Conservation (phyloP, 2,113 vertebrate genomes). For the Larimichthys polyactis region DNA sequence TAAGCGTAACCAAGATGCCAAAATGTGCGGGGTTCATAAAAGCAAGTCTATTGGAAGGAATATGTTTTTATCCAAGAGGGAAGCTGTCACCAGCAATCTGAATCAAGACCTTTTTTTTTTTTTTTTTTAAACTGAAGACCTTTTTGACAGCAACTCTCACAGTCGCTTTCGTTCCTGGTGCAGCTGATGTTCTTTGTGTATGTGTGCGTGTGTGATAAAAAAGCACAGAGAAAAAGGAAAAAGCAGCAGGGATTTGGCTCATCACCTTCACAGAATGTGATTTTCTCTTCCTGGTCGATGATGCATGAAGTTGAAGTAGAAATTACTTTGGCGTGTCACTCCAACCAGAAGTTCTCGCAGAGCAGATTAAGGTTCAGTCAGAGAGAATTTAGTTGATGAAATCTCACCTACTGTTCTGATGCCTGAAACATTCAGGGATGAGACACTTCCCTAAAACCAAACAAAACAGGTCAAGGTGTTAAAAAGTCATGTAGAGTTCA, state of each 20-base stretch:
- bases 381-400: constrained; percentile 22
- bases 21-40: constrained; percentile 31
- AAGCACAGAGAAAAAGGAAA: neutral
- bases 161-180: neutral
- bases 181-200: constrained; percentile 29
- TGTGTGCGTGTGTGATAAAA: neutral
- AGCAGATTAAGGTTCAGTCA: constrained; percentile 44
- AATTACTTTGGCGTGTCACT: constrained; percentile 55
- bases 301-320: constrained; percentile 47
- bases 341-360: constrained; percentile 36
- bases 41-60: constrained; percentile 29
- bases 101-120: constrained; percentile 3
- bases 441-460: neutral
- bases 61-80: constrained; percentile 38
- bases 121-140: neutral
- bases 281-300: constrained; percentile 44
- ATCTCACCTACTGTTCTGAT: constrained; percentile 29
- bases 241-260: constrained; percentile 33
- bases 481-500: constrained; percentile 57
- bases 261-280: constrained; percentile 55
- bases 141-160: neutral
- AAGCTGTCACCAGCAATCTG: constrained; percentile 20
- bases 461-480: constrained; percentile 10
- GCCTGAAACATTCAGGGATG: constrained; percentile 3
- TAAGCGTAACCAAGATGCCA: constrained; percentile 27